These are phyloP conservation scores for Pipra filicauda DNA, from an alignment of 2,113 vertebrate species.

Conservation along the genomic window DNA sequence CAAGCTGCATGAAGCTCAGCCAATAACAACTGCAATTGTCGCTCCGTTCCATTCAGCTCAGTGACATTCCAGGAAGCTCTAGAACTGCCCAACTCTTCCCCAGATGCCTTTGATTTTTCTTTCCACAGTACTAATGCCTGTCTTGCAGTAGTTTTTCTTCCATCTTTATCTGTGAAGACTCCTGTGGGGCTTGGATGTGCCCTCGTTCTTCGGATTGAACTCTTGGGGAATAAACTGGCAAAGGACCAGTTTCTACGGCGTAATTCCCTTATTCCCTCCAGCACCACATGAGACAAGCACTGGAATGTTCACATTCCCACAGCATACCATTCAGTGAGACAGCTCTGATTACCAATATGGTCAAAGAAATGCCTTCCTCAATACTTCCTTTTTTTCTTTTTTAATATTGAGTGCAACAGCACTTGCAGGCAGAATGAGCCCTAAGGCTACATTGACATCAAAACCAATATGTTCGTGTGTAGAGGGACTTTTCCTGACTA, in stretches of 20 bases:
- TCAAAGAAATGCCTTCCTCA: not conserved
- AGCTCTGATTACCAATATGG: not conserved
- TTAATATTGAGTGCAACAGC: not conserved
- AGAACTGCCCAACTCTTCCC: not conserved
- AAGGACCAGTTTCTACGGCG: not conserved
- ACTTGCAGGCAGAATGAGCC: not conserved
- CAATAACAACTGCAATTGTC: not conserved
- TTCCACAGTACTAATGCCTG: not conserved
- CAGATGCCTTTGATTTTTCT: not conserved
- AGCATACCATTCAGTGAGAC: not conserved
- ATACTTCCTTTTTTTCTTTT: not conserved
- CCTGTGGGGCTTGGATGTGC: not conserved
- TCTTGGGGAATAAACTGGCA: not conserved
- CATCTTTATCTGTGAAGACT: not conserved
- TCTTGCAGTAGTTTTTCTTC: not conserved
- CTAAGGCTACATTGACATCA: not conserved
- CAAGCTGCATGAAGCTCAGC: not conserved
- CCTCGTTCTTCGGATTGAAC: not conserved
- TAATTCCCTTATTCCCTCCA: not conserved
- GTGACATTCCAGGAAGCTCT: not conserved
- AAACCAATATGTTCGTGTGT: not conserved
- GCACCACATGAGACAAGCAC: accelerated
- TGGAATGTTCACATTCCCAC: not conserved
- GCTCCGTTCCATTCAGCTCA: not conserved
- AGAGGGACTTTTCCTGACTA: not conserved